Base-by-base conservation (phyloP, 1,140 invertebrate genomes). In the Aplysia californica region DNA sequence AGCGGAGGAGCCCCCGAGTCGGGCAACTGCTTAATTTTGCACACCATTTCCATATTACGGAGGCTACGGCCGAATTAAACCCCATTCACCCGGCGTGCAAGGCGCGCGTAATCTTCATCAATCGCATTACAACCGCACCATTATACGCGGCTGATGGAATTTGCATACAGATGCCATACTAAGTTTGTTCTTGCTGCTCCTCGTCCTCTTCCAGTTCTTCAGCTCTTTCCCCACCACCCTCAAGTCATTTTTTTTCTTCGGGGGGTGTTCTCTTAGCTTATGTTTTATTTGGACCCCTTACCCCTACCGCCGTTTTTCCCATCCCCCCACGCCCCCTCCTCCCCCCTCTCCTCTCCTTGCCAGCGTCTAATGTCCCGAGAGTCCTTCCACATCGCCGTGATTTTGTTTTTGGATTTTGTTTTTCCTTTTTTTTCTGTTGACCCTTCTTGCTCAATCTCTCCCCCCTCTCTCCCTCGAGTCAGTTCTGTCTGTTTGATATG, bases 11-110 rank as follows among this genome's bases (percentile, higher is more conserved):
- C n/a, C 44, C 50, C 64, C 38, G 68, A 70, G 68, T 79, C 68
- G 70, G 75, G 75, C 75, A 70, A 69, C 41, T 73, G 78, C 78
- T 79, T 79, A 79, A 79, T 79, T 79, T 76, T 75, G 74, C 78
- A 59, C 78, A 74, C 59, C 70, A 79, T 79, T 79, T 79, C 78
- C 78, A 79, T 79, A 79, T 77, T 71, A 72, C 36, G 31, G 61
- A 50, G 70, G 61, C 64, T 78, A 69, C 70, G 44, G 71, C 70
- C 38, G 61, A 68, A 74, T 71, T 72, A 72, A 69, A 61, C 73
- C 74, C 78, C 56, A 76, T 77, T 78, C 77, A 78, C 23, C 69
- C 41, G 59, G 72, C 72, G 66, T 58, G 78, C 74, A 76, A 69
- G 78, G 65, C 75, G 55, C 75, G 44, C 55, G 64, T 77, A 79